Conservation (phyloP, 2,113 vertebrate genomes). For the Sclerurus mexicanus region DNA sequence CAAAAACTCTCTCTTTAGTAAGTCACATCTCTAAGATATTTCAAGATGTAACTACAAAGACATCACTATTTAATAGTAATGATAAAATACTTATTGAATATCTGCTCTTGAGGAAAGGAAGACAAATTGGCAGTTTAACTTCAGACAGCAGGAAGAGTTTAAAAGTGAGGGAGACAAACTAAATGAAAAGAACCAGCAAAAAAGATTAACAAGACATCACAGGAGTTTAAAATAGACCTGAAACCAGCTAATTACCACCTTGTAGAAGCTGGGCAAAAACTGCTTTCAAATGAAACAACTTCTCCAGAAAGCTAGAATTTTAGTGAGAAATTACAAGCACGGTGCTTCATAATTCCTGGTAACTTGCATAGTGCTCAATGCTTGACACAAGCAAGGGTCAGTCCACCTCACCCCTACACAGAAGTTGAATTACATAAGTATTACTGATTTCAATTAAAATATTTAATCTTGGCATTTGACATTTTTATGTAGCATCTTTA, state of each 20-base stretch:
- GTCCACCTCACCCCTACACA: too few relatives aligned
- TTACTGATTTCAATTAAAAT: not conserved
- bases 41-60: not conserved
- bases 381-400: not conserved
- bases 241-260: not conserved
- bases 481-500: not conserved
- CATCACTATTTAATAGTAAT: not conserved
- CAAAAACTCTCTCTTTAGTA: not conserved
- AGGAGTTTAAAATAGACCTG: not conserved
- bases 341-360: not conserved
- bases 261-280: not conserved
- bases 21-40: not conserved
- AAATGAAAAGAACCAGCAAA: not conserved
- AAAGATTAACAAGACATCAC: not conserved
- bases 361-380: not conserved
- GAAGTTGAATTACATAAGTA: not conserved
- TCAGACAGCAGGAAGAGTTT: not conserved
- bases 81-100: not conserved
- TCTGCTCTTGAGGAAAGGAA: not conserved
- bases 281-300: not conserved
- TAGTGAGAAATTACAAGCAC: not conserved
- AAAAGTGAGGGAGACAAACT: not conserved
- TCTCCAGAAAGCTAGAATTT: not conserved
- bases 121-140: not conserved
- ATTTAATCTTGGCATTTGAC: not conserved